These are phyloP conservation scores for Apotomis turbidana DNA, from an alignment of 2,888 invertebrate genomes.

Conservation along the genomic window DNA sequence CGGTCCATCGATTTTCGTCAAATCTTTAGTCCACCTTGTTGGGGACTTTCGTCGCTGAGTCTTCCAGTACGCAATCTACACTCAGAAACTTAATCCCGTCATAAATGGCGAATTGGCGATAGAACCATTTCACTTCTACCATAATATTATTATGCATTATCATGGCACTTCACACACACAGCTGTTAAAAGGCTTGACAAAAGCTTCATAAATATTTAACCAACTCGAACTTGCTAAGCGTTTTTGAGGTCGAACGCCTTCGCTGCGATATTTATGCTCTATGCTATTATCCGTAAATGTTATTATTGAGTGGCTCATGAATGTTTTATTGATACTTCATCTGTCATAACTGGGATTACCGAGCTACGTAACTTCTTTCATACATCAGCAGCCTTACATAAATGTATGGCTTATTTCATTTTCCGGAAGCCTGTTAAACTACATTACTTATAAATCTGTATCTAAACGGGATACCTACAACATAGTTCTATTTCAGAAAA, in stretches of 20 bases:
- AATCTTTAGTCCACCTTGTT: too few species aligned
- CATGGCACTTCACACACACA: conserved; percentile 4
- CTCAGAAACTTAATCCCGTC: neutral
- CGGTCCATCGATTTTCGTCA: too few species aligned
- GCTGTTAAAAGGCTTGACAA: conserved; percentile 17
- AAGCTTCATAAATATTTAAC: conserved; percentile 17
- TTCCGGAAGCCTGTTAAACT: conserved; percentile 17
- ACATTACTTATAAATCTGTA: conserved; percentile 17
- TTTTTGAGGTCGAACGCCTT: neutral
- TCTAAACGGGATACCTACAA: neutral
- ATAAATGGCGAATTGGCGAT: conserved; percentile 1
- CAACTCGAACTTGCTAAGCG: neutral
- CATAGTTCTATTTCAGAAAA: too few species aligned
- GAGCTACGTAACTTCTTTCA: conserved; percentile 22
- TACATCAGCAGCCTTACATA: conserved; percentile 36
- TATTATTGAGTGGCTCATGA: conserved; percentile 38
- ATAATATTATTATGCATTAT: conserved; percentile 5
- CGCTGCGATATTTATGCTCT: conserved; percentile 8
- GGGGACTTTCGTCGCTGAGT: too few species aligned
- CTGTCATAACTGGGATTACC: conserved; percentile 26
- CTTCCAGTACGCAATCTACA: too few species aligned
- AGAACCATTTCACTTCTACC: neutral
- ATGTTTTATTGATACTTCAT: conserved; percentile 40
- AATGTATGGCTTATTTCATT: conserved; percentile 32
- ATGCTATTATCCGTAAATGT: conserved; percentile 10